A percentile compares a stretch with the other conserved stretches of the same genome.
These are phyloP conservation scores for Ptilonorhynchus violaceus DNA, from an alignment of 2,113 vertebrate genomes.

Conservation along the genomic window DNA sequence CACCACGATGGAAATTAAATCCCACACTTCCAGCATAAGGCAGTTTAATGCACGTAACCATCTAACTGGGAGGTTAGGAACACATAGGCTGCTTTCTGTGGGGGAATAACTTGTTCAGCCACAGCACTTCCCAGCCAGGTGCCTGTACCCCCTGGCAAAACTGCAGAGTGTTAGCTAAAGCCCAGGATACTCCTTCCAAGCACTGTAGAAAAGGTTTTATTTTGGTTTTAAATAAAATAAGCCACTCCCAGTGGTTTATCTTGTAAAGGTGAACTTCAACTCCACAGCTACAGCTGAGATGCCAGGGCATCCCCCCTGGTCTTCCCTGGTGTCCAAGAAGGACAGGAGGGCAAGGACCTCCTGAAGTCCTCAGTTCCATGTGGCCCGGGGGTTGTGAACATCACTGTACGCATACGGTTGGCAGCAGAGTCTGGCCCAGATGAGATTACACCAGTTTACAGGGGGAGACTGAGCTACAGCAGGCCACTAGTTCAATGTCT, in stretches of 20 bases:
- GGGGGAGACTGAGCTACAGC: neutral
- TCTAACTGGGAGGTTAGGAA: neutral
- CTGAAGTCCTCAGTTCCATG: neutral
- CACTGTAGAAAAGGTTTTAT: neutral
- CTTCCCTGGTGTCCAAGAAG: neutral
- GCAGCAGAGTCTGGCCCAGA: neutral
- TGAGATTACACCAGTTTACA: neutral
- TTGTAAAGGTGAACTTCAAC: neutral
- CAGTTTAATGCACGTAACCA: neutral
- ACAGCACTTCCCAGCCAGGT: neutral
- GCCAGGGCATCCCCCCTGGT: neutral
- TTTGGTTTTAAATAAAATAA: neutral
- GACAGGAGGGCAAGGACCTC: neutral
- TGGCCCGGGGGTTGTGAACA: neutral
- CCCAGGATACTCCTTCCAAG: neutral
- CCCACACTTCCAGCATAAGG: neutral
- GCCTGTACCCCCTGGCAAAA: neutral
- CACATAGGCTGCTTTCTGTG: neutral
- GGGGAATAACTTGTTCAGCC: neutral
- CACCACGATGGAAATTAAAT: neutral
- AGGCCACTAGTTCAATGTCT: neutral
- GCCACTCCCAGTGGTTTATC: neutral
- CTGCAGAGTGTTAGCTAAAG: neutral
- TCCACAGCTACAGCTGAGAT: neutral
- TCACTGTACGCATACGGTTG: fast-evolving